phyloP scores from a whole-genome alignment of 2,113 vertebrate species.

The Clarias magur region DNA sequence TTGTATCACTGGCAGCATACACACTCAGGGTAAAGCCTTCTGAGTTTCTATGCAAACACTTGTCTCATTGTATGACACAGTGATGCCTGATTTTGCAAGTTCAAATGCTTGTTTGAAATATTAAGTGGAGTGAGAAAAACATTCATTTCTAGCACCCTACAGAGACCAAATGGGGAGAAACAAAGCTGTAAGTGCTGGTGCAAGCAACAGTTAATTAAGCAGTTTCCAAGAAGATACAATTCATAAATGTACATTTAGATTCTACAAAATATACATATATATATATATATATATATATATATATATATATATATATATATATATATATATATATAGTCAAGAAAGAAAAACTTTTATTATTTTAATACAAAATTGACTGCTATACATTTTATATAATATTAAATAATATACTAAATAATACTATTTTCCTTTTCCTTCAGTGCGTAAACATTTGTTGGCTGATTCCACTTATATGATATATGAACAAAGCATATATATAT shows the following conservation, averaged over 20 bases:
- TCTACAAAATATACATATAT: too few relatives aligned
- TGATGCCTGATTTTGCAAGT: constrained; percentile 36
- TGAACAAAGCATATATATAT: too few relatives aligned
- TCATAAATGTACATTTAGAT: not conserved
- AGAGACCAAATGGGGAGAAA: not conserved
- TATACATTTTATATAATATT: too few relatives aligned
- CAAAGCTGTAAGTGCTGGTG: not conserved
- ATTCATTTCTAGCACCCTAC: constrained; percentile 12
- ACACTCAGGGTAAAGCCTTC: constrained; percentile 34
- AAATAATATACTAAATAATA: too few relatives aligned
- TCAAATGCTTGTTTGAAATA: constrained; percentile 17
- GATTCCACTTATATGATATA: too few relatives aligned
- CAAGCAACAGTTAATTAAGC: not conserved
- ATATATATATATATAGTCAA: too few relatives aligned
- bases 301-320: too few relatives aligned
- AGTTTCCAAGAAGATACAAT: not conserved
- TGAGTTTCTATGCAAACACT: constrained; percentile 44
- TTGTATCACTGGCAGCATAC: constrained; percentile 44
- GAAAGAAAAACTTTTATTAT: too few relatives aligned
- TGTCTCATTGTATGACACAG: constrained; percentile 17
- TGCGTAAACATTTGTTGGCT: too few relatives aligned
- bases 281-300: too few relatives aligned
- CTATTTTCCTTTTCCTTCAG: too few relatives aligned
- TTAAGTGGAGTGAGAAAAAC: constrained; percentile 28
- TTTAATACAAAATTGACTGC: too few relatives aligned